Evolutionary conservation across 2,113 vertebrate genomes (phyloP).

Genomic region (Sprattus sprattus): DNA sequence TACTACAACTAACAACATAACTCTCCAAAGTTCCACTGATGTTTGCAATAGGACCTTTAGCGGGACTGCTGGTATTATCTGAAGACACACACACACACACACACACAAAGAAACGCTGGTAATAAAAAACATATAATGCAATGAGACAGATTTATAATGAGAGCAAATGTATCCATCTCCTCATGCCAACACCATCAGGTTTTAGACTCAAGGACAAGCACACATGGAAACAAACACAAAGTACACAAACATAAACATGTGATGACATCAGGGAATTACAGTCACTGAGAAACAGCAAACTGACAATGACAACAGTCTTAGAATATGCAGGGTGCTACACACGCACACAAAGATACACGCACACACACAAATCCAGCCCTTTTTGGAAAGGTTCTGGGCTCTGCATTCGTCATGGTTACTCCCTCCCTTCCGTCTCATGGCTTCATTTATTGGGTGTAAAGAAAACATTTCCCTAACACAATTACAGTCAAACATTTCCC

Average conservation of each 20-base stretch:
- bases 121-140: neutral
- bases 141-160: neutral
- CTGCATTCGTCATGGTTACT: slow-evolving; percentile 24
- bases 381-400: neutral
- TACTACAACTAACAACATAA: neutral
- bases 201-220: neutral
- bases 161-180: neutral
- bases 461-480: slow-evolving; percentile 39
- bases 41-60: no score
- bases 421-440: neutral
- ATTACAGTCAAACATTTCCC: slow-evolving; percentile 39
- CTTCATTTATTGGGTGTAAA: slow-evolving; percentile 35
- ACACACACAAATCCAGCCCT: neutral
- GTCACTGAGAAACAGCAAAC: neutral
- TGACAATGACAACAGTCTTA: neutral
- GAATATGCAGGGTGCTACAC: neutral
- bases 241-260: neutral
- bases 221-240: neutral
- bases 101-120: neutral
- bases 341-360: neutral
- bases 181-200: no score
- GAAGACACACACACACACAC: neutral
- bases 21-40: no score
- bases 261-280: neutral
- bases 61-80: neutral